Conservation (phyloP, 1,140 invertebrate genomes). For the Aphelinus atriplicis region DNA sequence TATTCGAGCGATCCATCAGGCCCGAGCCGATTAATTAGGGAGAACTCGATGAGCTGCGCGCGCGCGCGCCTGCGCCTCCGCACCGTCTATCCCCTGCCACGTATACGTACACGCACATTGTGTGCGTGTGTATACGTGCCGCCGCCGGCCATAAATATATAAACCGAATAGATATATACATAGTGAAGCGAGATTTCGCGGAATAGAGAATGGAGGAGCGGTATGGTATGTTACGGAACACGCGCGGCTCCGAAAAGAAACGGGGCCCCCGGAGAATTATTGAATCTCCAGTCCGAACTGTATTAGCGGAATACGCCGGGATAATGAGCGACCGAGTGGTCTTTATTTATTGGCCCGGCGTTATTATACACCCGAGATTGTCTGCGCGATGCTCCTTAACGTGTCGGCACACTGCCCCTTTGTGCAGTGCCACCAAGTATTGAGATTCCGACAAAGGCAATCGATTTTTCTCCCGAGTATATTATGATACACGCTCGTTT, state of each 20-base stretch:
- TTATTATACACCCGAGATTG: background rate
- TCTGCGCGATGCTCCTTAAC: no score
- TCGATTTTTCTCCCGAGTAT: no score
- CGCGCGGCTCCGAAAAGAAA: no score
- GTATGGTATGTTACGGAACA: no score
- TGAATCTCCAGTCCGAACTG: background rate
- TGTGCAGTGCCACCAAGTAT: no score
- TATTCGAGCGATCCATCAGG: constrained; percentile 41
- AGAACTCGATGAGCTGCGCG: constrained; percentile 20
- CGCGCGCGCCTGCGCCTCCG: background rate
- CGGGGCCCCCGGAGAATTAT: no score
- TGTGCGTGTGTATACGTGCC: background rate
- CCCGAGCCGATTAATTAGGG: constrained; percentile 39
- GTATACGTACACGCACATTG: no score
- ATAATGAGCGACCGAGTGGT: background rate
- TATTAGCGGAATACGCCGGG: constrained; percentile 3
- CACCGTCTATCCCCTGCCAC: no score
- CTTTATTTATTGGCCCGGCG: background rate
- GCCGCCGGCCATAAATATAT: constrained; percentile 11
- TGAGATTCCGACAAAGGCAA: no score
- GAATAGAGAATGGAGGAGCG: background rate
- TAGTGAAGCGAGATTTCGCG: constrained; percentile 11
- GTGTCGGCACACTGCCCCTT: no score
- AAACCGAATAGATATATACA: background rate
- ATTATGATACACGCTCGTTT: no score